A percentile compares a stretch with the other conserved stretches of the same genome.
Evolutionary conservation across 2,797 vertebrate species (phyloP).

Genomic region (Champsocephalus esox): DNA sequence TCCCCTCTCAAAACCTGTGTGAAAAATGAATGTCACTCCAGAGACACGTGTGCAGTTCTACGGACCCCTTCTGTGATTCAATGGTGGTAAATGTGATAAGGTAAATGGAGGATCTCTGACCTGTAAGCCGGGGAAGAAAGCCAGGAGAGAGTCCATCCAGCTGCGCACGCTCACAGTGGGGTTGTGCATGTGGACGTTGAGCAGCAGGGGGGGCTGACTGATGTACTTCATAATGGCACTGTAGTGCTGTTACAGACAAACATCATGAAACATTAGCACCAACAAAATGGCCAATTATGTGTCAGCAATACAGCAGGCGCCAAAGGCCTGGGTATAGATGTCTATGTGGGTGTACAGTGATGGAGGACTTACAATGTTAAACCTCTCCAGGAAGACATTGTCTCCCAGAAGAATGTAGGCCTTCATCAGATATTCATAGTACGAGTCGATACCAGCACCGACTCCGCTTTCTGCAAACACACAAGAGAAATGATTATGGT

Average conservation of each 20-base stretch:
- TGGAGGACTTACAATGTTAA: constrained; percentile 83
- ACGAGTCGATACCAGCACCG: constrained; percentile 89
- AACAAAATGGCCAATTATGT: not conserved
- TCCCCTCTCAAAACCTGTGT: constrained; percentile 88
- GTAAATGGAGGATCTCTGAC: constrained; percentile 53
- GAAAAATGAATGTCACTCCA: constrained; percentile 10
- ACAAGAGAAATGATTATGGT: constrained; percentile 6
- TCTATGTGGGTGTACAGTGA: not conserved
- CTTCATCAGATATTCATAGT: constrained; percentile 91
- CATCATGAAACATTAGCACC: constrained; percentile 27
- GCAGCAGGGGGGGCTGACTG: constrained; percentile 88
- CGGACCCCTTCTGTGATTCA: not conserved
- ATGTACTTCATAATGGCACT: constrained; percentile 91
- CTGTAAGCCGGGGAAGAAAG: constrained; percentile 90
- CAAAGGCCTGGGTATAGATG: not conserved
- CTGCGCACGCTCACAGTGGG: constrained; percentile 87
- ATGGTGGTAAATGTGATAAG: constrained; percentile 3
- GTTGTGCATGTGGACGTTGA: constrained; percentile 91
- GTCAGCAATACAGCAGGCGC: not conserved
- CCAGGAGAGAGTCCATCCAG: constrained; percentile 90
- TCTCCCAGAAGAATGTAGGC: constrained; percentile 89
- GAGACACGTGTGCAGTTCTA: not conserved
- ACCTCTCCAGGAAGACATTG: constrained; percentile 86
- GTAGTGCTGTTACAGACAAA: constrained; percentile 84
- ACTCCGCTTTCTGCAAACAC: constrained; percentile 85